phyloP scores from a whole-genome alignment of 2,888 invertebrate species.

The Embidobia sp. region DNA sequence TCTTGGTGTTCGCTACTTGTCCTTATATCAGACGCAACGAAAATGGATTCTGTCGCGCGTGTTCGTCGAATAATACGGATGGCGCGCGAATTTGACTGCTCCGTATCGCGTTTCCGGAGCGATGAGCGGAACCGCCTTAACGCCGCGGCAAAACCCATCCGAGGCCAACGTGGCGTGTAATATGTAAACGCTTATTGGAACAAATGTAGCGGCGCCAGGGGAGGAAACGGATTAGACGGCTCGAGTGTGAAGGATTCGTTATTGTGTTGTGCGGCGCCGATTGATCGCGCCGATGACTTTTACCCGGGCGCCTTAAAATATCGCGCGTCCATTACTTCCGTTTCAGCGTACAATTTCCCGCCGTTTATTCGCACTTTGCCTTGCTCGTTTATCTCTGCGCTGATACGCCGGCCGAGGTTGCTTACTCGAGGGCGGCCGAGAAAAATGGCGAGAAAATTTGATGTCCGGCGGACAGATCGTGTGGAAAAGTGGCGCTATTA shows the following conservation, averaged over 20 bases:
- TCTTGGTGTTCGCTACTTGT: no score
- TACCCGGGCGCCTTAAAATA: slow-evolving; percentile 31
- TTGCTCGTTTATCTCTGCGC: not conserved
- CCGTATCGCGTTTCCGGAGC: slow-evolving; percentile 79
- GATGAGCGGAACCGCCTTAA: slow-evolving; percentile 73
- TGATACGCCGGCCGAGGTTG: no score
- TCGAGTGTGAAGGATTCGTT: slow-evolving; percentile 71
- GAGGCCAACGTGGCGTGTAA: slow-evolving; percentile 63
- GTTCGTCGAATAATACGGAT: no score
- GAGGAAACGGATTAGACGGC: slow-evolving; percentile 66
- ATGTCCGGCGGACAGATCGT: no score
- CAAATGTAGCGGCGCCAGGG: slow-evolving; percentile 68
- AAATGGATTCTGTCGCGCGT: slow-evolving; percentile 44
- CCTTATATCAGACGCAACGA: slow-evolving; percentile 26
- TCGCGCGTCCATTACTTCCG: slow-evolving; percentile 44
- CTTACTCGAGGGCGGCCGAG: no score
- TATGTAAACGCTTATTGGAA: slow-evolving; percentile 66
- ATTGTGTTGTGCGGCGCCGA: slow-evolving; percentile 47
- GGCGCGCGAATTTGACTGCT: slow-evolving; percentile 26
- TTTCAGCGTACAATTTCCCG: slow-evolving; percentile 39
- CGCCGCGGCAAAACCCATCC: slow-evolving; percentile 68
- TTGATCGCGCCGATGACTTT: slow-evolving; percentile 14
- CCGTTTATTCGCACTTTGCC: slow-evolving; percentile 17
- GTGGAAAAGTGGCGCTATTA: no score
- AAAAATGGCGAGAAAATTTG: no score